Conservation (phyloP, 2,113 vertebrate species). For the Sinocyclocheilus grahami region DNA sequence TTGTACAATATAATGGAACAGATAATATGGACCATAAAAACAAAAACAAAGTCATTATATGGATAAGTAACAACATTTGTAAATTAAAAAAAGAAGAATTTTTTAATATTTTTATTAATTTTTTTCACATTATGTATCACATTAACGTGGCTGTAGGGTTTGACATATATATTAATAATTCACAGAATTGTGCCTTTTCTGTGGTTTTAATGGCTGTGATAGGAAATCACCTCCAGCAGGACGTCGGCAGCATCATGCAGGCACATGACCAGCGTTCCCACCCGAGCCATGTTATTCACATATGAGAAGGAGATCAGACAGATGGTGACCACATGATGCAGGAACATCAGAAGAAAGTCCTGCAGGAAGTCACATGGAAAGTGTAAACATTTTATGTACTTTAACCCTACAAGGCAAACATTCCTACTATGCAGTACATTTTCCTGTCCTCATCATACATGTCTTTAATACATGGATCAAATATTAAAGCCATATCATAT, state of each 20-base stretch:
- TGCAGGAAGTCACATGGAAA: constrained; percentile 63
- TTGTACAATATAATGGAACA: no score
- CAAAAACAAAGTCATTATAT: no score
- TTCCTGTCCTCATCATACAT: neutral
- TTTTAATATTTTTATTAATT: no score
- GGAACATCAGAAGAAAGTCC: constrained; percentile 95
- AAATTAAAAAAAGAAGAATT: no score
- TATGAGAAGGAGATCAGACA: constrained; percentile 90
- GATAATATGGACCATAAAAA: no score
- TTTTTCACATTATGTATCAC: no score
- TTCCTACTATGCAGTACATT: neutral
- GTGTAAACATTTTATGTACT: neutral
- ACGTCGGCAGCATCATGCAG: constrained; percentile 89
- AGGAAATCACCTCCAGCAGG: constrained; percentile 85
- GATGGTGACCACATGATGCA: constrained; percentile 88
- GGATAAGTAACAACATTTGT: no score
- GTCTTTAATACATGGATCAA: neutral
- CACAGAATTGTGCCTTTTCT: no score
- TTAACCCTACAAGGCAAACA: neutral
- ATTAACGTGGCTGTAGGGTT: no score
- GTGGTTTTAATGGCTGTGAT: no score
- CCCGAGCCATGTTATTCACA: constrained; percentile 92
- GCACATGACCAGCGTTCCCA: constrained; percentile 89
- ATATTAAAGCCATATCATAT: neutral
- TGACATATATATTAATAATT: no score